phyloP scores from a whole-genome alignment of 2,113 vertebrate genomes.

The Calyptommatus sinebrachiatus region DNA sequence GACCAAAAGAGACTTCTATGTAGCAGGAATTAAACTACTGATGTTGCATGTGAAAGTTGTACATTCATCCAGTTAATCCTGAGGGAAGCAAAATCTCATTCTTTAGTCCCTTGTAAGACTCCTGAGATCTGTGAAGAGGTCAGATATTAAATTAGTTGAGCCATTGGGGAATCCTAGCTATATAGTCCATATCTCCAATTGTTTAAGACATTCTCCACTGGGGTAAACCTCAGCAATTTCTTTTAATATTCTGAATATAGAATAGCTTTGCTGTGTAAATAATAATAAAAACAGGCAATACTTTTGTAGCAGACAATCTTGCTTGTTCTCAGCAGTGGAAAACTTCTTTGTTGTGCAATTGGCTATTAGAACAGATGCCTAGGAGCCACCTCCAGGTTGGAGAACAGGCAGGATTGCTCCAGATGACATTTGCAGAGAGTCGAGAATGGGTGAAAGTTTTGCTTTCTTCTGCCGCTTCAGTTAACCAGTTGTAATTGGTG shows the following conservation, averaged over 20 bases:
- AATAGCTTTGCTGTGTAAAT: too few relatives aligned
- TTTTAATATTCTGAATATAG: neutral
- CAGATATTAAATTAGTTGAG: neutral
- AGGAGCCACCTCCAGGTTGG: too few relatives aligned
- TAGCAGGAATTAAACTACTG: too few relatives aligned
- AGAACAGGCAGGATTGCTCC: too few relatives aligned
- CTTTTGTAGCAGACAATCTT: neutral
- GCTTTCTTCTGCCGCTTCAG: too few relatives aligned
- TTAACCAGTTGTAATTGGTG: too few relatives aligned
- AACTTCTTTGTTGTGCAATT: neutral
- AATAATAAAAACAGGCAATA: neutral
- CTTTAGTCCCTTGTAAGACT: neutral
- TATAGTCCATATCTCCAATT: neutral
- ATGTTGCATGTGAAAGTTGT: neutral
- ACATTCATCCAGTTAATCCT: neutral
- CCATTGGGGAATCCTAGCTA: neutral
- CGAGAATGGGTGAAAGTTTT: too few relatives aligned
- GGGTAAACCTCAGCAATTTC: neutral
- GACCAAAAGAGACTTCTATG: too few relatives aligned
- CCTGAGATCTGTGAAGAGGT: neutral
- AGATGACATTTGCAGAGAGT: too few relatives aligned
- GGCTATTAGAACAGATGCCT: too few relatives aligned
- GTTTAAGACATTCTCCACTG: neutral
- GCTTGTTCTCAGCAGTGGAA: neutral
- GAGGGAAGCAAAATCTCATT: neutral